Percentiles rank a stretch among this genome's conserved stretches.
These are phyloP conservation scores for Nephrocerus scutellatus DNA, from an alignment of 2,888 invertebrate genomes.

Conservation along the genomic window DNA sequence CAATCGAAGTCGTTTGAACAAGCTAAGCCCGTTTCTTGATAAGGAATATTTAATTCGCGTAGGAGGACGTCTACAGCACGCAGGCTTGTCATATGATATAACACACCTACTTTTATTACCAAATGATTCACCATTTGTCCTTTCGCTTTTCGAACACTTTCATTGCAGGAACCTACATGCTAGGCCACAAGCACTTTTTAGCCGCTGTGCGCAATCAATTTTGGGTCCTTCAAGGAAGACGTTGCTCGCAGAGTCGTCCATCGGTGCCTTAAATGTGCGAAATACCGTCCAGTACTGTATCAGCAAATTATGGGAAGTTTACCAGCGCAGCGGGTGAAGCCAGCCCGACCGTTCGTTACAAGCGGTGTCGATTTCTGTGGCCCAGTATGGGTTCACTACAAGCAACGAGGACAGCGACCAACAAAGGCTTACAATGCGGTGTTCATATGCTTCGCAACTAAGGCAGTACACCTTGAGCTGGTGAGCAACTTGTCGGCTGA, in stretches of 20 bases:
- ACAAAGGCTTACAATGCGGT: slow-evolving; percentile 16
- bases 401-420: background rate
- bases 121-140: too few species aligned
- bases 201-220: too few species aligned
- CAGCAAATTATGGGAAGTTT: slow-evolving; percentile 20
- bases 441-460: slow-evolving; percentile 13
- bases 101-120: too few species aligned
- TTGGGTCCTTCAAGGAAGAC: slow-evolving; percentile 17
- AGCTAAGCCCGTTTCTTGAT: too few species aligned
- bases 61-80: too few species aligned
- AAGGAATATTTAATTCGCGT: too few species aligned
- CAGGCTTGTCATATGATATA: too few species aligned
- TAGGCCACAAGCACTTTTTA: too few species aligned
- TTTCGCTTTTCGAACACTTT: too few species aligned
- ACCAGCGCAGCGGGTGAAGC: slow-evolving; percentile 12
- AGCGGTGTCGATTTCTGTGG: slow-evolving; percentile 16
- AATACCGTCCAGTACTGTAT: slow-evolving; percentile 13
- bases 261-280: slow-evolving; percentile 15
- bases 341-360: slow-evolving; percentile 12
- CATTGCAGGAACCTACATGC: too few species aligned
- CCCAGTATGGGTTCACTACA: slow-evolving; percentile 4
- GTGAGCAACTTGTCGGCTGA: slow-evolving; percentile 18
- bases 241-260: slow-evolving; percentile 10
- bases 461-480: slow-evolving; percentile 19
- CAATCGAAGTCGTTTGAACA: too few species aligned